Evolutionary conservation across 37 sponge, comb jelly and placozoan species (phyloP).

Genomic region (Tethya wilhelma): DNA sequence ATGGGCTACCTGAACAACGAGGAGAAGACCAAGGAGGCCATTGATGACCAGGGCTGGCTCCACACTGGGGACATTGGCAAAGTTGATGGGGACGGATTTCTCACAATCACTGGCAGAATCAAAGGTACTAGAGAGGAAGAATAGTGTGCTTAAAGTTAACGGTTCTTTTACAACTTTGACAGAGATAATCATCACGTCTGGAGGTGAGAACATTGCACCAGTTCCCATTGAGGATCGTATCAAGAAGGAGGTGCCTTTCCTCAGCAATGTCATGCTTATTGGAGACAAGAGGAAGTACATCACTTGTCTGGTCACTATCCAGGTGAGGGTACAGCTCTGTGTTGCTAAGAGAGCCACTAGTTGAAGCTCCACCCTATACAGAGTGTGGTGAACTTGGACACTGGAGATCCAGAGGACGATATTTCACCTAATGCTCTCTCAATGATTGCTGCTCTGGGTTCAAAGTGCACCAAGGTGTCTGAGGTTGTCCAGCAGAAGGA

Average conservation of each 20-base stretch:
- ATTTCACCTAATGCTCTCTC: slow-evolving; percentile 33
- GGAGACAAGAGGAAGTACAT: slow-evolving; percentile 84
- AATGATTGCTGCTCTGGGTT: slow-evolving; percentile 36
- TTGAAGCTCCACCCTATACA: slow-evolving; percentile 7
- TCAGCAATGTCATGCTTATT: slow-evolving; percentile 87
- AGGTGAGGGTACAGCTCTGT: slow-evolving; percentile 52
- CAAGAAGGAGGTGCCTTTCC: slow-evolving; percentile 78
- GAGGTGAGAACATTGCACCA: slow-evolving; percentile 91
- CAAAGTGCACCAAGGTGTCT: slow-evolving; percentile 65
- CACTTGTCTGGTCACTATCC: slow-evolving; percentile 76
- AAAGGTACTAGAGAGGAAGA: too few species aligned
- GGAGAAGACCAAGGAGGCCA: slow-evolving; percentile 75
- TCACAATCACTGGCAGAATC: slow-evolving; percentile 75
- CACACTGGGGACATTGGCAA: slow-evolving; percentile 90
- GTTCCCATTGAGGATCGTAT: slow-evolving; percentile 78
- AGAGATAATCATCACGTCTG: slow-evolving; percentile 92
- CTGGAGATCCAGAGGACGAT: slow-evolving; percentile 76
- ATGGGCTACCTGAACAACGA: slow-evolving; percentile 83
- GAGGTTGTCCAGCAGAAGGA: slow-evolving; percentile 75
- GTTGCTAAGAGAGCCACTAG: not conserved
- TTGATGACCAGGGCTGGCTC: slow-evolving; percentile 92
- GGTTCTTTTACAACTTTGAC: not conserved
- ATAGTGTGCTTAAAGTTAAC: not conserved
- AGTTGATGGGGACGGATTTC: slow-evolving; percentile 69
- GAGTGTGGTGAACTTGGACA: slow-evolving; percentile 81